Conservation (phyloP, 2,888 invertebrate species). For the Xylocampa areola region DNA sequence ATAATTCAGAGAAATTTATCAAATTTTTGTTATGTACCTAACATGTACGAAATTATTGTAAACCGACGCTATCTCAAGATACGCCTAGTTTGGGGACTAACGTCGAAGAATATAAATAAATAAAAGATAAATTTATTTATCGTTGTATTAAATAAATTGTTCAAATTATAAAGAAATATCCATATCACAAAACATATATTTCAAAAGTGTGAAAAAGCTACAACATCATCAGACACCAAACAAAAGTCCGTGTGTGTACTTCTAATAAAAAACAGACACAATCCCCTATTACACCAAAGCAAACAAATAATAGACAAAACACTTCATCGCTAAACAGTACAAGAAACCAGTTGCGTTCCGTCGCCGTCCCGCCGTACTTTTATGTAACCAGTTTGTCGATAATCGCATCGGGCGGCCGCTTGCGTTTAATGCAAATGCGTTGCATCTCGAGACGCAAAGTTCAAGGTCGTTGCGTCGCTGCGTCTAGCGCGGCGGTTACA, state of each 20-base stretch:
- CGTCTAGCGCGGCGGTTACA: constrained; percentile 62
- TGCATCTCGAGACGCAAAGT: constrained; percentile 80
- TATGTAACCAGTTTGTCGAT: constrained; percentile 74
- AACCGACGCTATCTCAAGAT: no score
- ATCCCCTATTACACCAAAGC: constrained; percentile 24
- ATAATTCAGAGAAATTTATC: no score
- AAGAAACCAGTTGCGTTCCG: constrained; percentile 71
- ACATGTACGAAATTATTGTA: no score
- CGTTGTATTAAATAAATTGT: no score
- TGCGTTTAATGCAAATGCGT: constrained; percentile 85
- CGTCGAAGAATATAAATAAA: no score
- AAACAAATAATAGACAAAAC: constrained; percentile 47
- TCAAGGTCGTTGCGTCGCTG: constrained; percentile 84
- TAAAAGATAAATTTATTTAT: no score
- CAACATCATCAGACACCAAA: constrained; percentile 2
- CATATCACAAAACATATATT: no score
- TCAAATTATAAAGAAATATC: no score
- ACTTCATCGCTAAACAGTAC: constrained; percentile 67
- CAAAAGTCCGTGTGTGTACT: not conserved
- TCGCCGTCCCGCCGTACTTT: constrained; percentile 61
- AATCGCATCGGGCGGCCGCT: constrained; percentile 66
- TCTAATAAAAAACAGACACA: constrained; percentile 20
- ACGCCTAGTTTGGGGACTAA: no score
- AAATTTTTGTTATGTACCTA: no score
- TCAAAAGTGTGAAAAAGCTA: no score